Base-by-base conservation (phyloP, 2,113 vertebrate species). In the Indicator indicator region DNA sequence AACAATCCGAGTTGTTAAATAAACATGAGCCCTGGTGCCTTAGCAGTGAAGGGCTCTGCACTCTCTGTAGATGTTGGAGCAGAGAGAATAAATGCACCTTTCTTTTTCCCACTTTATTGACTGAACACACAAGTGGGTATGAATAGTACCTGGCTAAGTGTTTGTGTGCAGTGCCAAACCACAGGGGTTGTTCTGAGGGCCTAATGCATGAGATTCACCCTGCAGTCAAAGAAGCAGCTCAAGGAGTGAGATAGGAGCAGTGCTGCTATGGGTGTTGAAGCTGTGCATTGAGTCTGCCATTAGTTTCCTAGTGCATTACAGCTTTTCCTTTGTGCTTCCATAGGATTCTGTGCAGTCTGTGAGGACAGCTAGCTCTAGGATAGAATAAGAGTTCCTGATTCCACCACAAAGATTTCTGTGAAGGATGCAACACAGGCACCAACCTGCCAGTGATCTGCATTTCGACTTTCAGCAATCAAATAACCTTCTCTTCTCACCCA, bases 1-100 rank as follows among this genome's bases (percentile, higher is more conserved):
- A 83, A 80, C 59, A 55, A 67, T 92, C 75, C 21, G 38, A 78
- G 30, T 69, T 78, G 48, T 54, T 95, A 90, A 96, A 83, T 81
- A 95, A 86, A 91, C 12, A 17, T 73, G 75, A 80, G 42, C 1
- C 0, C 55, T 65, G 62, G 70, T 75, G 74, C 44, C 44, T 87
- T 54, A 73, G 75, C 54, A 38, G 24, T 75, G 83, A 83, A 75
- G 69, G 42, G 21, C 71, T 52, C 24, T 77, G 54, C n/a, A 27
- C 75, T 95, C 68, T 75, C 56, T 86, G 54, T 71, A 89, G 82
- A 63, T 92, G 63, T 76, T 91, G 70, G 40, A 94, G 84, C 69
- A 38, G 79, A 83, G n/a, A 91, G 79, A 94, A 83, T 88, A 95
- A 94, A 94, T 78, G 88, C 17, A 74, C 60, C 76, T 88, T 92